Percentiles rank a stretch among this genome's conserved stretches.
Conservation (phyloP, 2,888 invertebrate species). For the Tenthredo notha region DNA sequence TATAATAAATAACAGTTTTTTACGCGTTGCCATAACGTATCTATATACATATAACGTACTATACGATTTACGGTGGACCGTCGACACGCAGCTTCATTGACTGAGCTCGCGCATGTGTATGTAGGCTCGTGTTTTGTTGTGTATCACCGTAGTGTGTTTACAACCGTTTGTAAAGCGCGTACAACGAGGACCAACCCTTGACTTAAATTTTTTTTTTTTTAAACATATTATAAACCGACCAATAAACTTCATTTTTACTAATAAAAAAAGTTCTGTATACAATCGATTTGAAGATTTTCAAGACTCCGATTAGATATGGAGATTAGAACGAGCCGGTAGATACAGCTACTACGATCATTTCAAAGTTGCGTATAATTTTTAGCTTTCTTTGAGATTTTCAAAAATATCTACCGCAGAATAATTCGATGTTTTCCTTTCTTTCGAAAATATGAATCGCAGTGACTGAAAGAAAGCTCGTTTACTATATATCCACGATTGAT, state of each 20-base stretch:
- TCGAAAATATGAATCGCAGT: neutral
- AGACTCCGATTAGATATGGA: neutral
- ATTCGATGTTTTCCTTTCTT: neutral
- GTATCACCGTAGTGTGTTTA: slow-evolving; percentile 34
- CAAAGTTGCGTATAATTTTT: neutral
- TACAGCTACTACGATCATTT: neutral
- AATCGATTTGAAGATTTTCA: neutral
- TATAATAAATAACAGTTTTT: neutral
- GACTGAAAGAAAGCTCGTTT: neutral
- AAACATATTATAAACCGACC: neutral
- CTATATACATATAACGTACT: neutral
- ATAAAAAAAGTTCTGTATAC: neutral
- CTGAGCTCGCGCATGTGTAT: slow-evolving; percentile 48
- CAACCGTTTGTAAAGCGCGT: slow-evolving; percentile 49
- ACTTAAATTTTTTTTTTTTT: neutral
- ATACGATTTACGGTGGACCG: slow-evolving; percentile 35
- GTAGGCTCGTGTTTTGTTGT: slow-evolving; percentile 27
- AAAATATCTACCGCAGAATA: neutral
- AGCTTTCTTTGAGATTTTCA: neutral
- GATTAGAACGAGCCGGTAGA: slow-evolving; percentile 27
- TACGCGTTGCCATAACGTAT: neutral
- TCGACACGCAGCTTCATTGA: slow-evolving; percentile 51
- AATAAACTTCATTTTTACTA: neutral
- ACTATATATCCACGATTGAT: neutral
- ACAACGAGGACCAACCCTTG: neutral